Base-by-base conservation (phyloP, 2,797 vertebrate genomes). In the Neostethus bicornis region DNA sequence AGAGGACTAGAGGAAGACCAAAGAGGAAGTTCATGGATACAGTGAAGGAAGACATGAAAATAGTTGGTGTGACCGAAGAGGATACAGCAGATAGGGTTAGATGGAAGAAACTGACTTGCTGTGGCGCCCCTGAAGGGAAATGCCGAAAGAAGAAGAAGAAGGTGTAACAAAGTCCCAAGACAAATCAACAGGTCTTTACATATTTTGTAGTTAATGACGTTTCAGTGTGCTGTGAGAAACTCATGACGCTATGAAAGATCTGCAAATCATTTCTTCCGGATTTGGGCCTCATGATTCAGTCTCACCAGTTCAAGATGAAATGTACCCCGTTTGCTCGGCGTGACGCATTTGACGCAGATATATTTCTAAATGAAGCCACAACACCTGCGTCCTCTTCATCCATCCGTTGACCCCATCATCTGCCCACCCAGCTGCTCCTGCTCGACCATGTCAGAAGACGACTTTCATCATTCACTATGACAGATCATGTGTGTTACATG, bases 361-460 rank as follows among this genome's bases (percentile, higher is more conserved):
- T 16, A 13, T 28, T 19, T 25, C 24, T 52, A 43, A 63, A 69
- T 17, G 21, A 24, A 20, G 32, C 28, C 19, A 45, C 34, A 54
- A 46, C 51, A 38, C 43, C 41, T 54, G 54, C 54, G 51, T 35
- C 42, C 52, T 51, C 60, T 23, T 4, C 28, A 4, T 48, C 39
- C 37, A 9, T 55, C 37, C 39, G 13, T 42, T 54, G 57, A 61
- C 52, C 47, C 49, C 28, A 5, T 68, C 66, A 43, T 32, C 57
- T 58, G 64, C 47, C 44, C 41, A 31, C 13, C 53, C 64, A 74
- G 70, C 64, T 74, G 54, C 70, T 76, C 48, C 45, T 69, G 17
- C 16, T 35, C 4, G 2, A 17, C 1, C 23, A 16, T 20, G 25
- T 70, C 57, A 39, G 17, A 39, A 29, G 20, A 43, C 42, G 37